These are phyloP conservation scores for Drosophila nebulosa DNA, from an alignment of 1,140 invertebrate genomes.

Conservation along the genomic window DNA sequence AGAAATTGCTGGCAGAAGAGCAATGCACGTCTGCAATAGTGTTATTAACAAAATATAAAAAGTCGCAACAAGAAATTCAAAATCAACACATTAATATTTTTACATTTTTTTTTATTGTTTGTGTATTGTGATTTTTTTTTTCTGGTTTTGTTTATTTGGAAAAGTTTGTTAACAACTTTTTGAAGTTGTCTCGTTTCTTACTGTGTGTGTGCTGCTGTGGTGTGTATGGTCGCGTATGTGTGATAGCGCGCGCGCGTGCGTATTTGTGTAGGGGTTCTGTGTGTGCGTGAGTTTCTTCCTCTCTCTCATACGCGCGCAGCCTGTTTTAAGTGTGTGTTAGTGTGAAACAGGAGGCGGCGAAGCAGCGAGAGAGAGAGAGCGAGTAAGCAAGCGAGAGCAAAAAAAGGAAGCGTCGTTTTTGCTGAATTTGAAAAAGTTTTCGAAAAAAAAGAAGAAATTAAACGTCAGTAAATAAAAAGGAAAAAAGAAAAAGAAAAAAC, in stretches of 20 bases:
- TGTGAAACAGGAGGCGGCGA: neutral
- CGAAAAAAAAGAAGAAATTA: constrained; percentile 9
- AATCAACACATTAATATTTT: neutral
- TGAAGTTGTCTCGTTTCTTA: neutral
- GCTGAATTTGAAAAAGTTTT: constrained; percentile 4
- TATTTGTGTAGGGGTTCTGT: no score
- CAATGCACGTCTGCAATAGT: neutral
- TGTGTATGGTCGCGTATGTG: neutral
- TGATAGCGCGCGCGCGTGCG: no score
- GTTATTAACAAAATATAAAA: neutral
- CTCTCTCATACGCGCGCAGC: neutral
- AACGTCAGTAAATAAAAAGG: neutral
- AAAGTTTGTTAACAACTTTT: constrained; percentile 1
- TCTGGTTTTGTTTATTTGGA: neutral
- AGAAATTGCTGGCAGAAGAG: neutral
- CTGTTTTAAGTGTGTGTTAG: neutral
- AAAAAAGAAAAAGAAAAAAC: neutral
- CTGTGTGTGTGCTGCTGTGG: neutral
- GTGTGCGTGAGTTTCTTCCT: neutral
- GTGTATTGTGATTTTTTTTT: neutral
- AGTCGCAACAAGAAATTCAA: neutral
- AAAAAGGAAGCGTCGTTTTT: neutral
- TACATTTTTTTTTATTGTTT: neutral
- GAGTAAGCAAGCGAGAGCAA: neutral
- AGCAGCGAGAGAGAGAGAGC: neutral